These are phyloP conservation scores for Spizaetus ornatus DNA, from an alignment of 2,113 vertebrate genomes.

Conservation along the genomic window DNA sequence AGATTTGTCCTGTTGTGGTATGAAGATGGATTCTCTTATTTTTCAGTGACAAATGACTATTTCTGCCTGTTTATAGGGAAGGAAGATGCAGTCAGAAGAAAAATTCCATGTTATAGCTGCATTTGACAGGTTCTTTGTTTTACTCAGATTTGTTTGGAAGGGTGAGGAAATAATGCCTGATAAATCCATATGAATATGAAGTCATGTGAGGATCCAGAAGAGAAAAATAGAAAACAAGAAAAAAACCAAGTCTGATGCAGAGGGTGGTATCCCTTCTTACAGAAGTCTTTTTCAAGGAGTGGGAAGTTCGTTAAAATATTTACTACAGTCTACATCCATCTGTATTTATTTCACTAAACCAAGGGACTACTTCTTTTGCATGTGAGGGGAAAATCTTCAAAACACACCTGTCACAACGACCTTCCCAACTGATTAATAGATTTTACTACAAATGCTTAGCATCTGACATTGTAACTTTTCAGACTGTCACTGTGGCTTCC, in stretches of 20 bases:
- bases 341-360: background rate
- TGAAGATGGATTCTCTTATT: background rate
- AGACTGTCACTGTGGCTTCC: background rate
- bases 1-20: background rate
- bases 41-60: background rate
- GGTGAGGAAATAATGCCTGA: background rate
- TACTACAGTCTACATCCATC: background rate
- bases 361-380: background rate
- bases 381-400: background rate
- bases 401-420: background rate
- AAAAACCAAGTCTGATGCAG: background rate
- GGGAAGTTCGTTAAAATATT: background rate
- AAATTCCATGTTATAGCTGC: background rate
- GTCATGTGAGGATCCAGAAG: background rate
- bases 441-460: background rate
- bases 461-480: background rate
- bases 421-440: background rate
- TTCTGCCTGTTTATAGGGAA: background rate
- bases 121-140: background rate
- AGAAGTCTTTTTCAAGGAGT: background rate
- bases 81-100: background rate
- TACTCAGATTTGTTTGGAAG: background rate
- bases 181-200: background rate
- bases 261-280: background rate
- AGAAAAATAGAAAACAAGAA: background rate